phyloP scores from a whole-genome alignment of 2,797 vertebrate species.

The Eulemur coronatus region DNA sequence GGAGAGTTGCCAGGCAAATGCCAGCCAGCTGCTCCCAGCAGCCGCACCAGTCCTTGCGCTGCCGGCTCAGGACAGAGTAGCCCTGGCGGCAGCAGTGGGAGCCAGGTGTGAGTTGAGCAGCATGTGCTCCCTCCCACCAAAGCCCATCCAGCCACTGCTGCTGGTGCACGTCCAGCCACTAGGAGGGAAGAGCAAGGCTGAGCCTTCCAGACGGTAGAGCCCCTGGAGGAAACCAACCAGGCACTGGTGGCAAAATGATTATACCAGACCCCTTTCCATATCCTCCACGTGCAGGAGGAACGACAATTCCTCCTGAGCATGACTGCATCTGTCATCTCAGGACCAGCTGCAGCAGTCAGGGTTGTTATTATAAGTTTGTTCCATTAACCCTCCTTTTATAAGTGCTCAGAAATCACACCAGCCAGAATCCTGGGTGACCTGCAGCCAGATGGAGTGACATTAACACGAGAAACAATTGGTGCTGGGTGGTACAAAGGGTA shows the following conservation, averaged over 20 bases:
- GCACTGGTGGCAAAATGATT: background rate
- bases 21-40: background rate
- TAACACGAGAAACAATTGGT: background rate
- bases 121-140: background rate
- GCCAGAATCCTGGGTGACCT: background rate
- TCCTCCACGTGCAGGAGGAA: background rate
- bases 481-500: background rate
- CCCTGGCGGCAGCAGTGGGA: accelerated
- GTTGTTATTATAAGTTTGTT: background rate
- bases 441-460: background rate
- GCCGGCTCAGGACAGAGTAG: background rate
- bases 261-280: background rate
- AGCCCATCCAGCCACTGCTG: background rate
- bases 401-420: background rate
- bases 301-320: background rate
- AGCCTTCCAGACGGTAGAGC: background rate
- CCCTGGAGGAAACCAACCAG: background rate
- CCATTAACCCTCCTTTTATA: background rate
- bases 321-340: background rate
- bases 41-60: background rate
- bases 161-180: accelerated
- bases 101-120: background rate
- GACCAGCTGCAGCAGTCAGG: background rate
- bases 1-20: background rate
- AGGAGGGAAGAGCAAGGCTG: background rate